These are phyloP conservation scores for Lates japonicus DNA, from an alignment of 2,797 vertebrate genomes.

Conservation along the genomic window DNA sequence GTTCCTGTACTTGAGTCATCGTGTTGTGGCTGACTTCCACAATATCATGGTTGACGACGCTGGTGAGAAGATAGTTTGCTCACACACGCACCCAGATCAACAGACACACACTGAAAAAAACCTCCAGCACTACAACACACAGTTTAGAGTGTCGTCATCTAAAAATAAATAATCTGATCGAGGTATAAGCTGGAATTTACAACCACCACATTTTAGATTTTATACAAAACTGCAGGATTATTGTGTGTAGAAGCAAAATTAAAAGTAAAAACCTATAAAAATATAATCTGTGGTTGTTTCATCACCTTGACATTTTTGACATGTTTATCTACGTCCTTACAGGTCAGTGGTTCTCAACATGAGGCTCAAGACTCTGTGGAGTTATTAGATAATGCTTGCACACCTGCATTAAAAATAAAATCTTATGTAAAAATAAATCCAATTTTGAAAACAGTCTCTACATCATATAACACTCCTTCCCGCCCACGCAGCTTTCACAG, in stretches of 20 bases:
- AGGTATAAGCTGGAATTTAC: neutral
- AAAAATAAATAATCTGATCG: neutral
- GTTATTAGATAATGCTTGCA: neutral
- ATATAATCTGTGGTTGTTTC: too few species aligned
- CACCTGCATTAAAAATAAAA: neutral
- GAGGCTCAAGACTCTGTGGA: too few species aligned
- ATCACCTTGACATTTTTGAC: neutral
- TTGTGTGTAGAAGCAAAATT: neutral
- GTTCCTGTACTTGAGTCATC: neutral
- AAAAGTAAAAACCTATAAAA: neutral
- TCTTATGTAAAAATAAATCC: too few species aligned
- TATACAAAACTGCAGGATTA: neutral
- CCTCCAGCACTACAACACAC: neutral
- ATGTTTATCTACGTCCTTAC: neutral
- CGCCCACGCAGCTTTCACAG: too few species aligned
- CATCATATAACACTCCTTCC: too few species aligned
- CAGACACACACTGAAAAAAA: too few species aligned
- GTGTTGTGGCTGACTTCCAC: too few species aligned
- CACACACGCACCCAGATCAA: too few species aligned
- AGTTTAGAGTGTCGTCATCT: neutral
- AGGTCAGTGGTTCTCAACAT: neutral
- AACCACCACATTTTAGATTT: neutral
- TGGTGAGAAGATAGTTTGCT: slow-evolving; percentile 11
- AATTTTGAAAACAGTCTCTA: too few species aligned
- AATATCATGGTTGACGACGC: too few species aligned